Evolutionary conservation across 92 coral and sea anemone genomes (phyloP), one percentile per base, ranked within the genome.

Genomic region (Isaurus tuberculatus): DNA sequence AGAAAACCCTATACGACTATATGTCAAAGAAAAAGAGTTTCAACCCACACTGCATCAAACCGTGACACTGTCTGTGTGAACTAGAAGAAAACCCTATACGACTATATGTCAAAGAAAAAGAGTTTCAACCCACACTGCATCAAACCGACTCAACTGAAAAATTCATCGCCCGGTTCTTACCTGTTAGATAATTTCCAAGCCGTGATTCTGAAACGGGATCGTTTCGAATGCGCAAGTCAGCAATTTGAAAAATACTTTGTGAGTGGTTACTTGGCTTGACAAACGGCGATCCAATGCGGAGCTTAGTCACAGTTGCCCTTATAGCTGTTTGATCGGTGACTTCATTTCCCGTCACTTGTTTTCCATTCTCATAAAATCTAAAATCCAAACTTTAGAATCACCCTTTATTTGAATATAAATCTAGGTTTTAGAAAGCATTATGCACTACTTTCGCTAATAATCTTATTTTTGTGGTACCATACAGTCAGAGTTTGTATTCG

Each of bases 221-320:
- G 78, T 43, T 72, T 72, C 55, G 78, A 72, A 72, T 42, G 16
- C 78, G 78, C 19, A 72, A 46, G 58, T 72, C 78, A 43, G 78
- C 58, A 32, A 72, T 23, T 55, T 72, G 78, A 43, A 72, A 72
- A 19, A 72, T 57, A 5, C 78, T 33, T 37, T 72, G 75, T 20
- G 22, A 19, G 22, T 40, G 75, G 11, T n/a, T 8, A 6, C 3
- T 11, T 31, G 4, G 0, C 25, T 69, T 8, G 26, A 2, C 20
- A 40, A 10, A n/a, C 0, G 53, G 78, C 23, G 8, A n/a, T 25
- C 78, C 78, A 23, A 72, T 72, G 6, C 3, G 1, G 16, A 72
- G 78, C 1, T 25, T 6, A n/a, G 14, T 2, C 4, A 11, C 57
- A 20, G n/a, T 10, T 16, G 78, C 10, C 15, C 8, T 0, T 28